Evolutionary conservation across 2,797 vertebrate species (phyloP), one percentile per base, ranked within the genome.

Genomic region (Acrossocheilus fasciatus): DNA sequence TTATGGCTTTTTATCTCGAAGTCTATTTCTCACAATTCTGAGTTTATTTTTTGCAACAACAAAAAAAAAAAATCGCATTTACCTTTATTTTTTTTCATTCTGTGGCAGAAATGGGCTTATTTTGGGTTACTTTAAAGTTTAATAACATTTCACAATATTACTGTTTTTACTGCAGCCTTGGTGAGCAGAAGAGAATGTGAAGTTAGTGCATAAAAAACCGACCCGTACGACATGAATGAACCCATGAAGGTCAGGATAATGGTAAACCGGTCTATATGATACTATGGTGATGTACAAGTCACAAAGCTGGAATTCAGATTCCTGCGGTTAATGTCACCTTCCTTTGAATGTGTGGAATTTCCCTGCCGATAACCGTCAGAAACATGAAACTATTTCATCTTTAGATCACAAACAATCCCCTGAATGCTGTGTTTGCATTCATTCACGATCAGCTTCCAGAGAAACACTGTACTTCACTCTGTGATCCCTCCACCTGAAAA

Each of bases 401-500:
- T 70, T 70, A 79, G 23, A 86, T 86, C 86, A 87, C 79, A 86
- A 87, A 39, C 82, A 34, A 47, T 52, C 23, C 76, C 9, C 41
- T 30, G 41, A 52, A 70, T 6, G 14, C 50, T 18, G 68, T 17
- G 6, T 57, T 62, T 41, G 26, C 30, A 77, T 83, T 30, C 34
- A 52, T 57, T 85, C 43, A 4, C 2, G 23, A 85, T 68, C 39
- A 26, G 52, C 64, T 78, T 39, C 18, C 66, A 64, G 6, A 54
- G 43, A 74, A 64, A 75, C 73, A 12, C 47, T 34, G 69, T 23
- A n/a, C 70, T 52, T 52, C 11, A 6, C 62, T 64, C 62, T 57
- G 52, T 20, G 52, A 57, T 57, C 62, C 34, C 70, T 57, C 34
- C 12, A 18, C 75, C 73, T 86, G 47, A 11, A 30, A 82, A 82